Conservation (phyloP, 1,140 invertebrate species). For the Brachionus asplanchnoidis region DNA sequence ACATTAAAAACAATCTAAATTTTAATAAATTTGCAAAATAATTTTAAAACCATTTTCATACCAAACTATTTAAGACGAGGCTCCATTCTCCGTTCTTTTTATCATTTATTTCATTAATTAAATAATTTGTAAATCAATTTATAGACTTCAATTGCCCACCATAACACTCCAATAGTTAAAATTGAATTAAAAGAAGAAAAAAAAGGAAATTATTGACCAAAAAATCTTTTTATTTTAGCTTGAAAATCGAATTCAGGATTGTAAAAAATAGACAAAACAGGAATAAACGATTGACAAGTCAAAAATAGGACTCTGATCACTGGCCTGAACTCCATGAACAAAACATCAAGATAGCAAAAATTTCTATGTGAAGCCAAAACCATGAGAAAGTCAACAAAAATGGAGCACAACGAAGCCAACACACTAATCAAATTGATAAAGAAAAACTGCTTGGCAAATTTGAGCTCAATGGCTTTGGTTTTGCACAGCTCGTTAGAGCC, state of each 20-base stretch:
- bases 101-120: not conserved
- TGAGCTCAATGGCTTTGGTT: not conserved
- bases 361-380: conserved; percentile 9
- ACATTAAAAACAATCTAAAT: too few relatives aligned
- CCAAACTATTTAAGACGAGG: too few relatives aligned
- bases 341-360: not conserved
- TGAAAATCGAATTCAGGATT: not conserved
- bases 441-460: conserved; percentile 1
- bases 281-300: not conserved
- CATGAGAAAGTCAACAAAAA: not conserved
- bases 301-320: not conserved
- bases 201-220: not conserved
- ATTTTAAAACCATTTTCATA: too few relatives aligned
- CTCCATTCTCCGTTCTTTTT: too few relatives aligned
- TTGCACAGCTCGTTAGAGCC: not conserved
- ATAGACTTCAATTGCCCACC: too few relatives aligned
- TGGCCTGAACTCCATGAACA: not conserved
- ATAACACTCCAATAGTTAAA: too few relatives aligned
- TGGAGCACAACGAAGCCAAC: not conserved
- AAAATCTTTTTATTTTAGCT: not conserved
- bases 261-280: not conserved
- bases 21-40: too few relatives aligned
- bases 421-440: not conserved
- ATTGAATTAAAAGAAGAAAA: too few relatives aligned
- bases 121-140: not conserved